Conservation (phyloP, 1,140 invertebrate species). For the Sarcophaga peregrina region DNA sequence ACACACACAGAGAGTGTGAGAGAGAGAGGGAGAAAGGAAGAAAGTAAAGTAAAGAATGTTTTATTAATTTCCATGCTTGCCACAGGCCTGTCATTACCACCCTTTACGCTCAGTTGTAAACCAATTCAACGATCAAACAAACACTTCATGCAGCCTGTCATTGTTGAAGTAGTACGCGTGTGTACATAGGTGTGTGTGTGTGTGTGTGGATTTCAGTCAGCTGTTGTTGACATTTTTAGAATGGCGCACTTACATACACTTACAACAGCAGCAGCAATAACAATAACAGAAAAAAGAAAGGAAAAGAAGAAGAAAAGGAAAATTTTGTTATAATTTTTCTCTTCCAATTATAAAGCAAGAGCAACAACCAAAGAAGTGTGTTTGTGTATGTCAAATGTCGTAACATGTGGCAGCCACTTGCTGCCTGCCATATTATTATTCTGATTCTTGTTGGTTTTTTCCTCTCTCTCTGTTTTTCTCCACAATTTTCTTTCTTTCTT, state of each 20-base stretch:
- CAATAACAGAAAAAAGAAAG: not conserved
- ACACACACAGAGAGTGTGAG: too few species aligned
- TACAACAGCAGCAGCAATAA: not conserved
- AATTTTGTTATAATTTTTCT: slow-evolving; percentile 20
- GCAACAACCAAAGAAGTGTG: not conserved
- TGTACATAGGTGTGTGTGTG: not conserved
- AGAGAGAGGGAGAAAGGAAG: too few species aligned
- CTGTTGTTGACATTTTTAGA: slow-evolving; percentile 46
- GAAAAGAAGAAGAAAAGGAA: too few species aligned
- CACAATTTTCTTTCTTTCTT: too few species aligned
- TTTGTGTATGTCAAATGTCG: not conserved
- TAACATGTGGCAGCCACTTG: slow-evolving; percentile 38
- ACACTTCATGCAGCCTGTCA: slow-evolving; percentile 24
- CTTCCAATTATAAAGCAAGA: not conserved
- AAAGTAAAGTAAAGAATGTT: not conserved
- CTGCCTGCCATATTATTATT: slow-evolving; percentile 9
- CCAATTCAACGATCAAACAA: slow-evolving; percentile 18
- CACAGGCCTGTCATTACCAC: not conserved
- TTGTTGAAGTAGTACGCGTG: not conserved
- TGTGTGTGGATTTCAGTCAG: slow-evolving; percentile 39
- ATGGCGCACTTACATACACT: not conserved
- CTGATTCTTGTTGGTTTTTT: too few species aligned
- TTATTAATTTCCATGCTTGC: slow-evolving; percentile 1
- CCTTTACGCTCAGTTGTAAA: not conserved
- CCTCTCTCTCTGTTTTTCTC: too few species aligned